Percentiles rank a stretch among this genome's conserved stretches.
phyloP scores from a whole-genome alignment of 2,113 vertebrate species.

The Microtus richardsoni region DNA sequence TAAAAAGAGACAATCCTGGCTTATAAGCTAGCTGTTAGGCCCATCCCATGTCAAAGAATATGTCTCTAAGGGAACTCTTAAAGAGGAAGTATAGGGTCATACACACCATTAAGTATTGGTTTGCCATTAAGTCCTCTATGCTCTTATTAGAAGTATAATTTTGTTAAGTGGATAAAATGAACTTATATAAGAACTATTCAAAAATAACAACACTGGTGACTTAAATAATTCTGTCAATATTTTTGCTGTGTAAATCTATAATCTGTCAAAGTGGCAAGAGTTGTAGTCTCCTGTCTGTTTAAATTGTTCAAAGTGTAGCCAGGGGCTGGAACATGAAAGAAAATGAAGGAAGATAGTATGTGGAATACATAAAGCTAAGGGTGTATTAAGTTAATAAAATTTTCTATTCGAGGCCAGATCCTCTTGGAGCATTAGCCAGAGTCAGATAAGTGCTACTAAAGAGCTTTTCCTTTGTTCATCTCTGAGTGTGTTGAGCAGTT shows the following conservation, averaged over 20 bases:
- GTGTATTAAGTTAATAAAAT: not conserved
- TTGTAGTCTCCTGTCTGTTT: not conserved
- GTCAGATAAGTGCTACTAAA: not conserved
- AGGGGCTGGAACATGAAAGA: not conserved
- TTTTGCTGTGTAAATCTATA: not conserved
- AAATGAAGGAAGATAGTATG: not conserved
- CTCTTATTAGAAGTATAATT: not conserved
- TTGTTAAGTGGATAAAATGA: not conserved
- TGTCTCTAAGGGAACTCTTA: not conserved
- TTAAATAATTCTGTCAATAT: not conserved
- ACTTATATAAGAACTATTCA: not conserved
- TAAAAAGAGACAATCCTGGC: not conserved
- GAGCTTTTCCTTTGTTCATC: not conserved
- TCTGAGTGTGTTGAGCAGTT: not conserved
- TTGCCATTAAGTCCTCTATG: not conserved
- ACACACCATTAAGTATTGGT: not conserved
- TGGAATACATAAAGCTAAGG: not conserved
- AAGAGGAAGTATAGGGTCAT: not conserved
- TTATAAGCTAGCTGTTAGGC: not conserved
- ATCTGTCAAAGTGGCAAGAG: not conserved
- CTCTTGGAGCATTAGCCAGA: not conserved
- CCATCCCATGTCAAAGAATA: not conserved
- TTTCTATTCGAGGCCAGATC: not conserved
- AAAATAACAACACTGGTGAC: not conserved
- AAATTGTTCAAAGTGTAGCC: not conserved